Conservation (phyloP, 2,113 vertebrate genomes). For the Enhydra lutris region DNA sequence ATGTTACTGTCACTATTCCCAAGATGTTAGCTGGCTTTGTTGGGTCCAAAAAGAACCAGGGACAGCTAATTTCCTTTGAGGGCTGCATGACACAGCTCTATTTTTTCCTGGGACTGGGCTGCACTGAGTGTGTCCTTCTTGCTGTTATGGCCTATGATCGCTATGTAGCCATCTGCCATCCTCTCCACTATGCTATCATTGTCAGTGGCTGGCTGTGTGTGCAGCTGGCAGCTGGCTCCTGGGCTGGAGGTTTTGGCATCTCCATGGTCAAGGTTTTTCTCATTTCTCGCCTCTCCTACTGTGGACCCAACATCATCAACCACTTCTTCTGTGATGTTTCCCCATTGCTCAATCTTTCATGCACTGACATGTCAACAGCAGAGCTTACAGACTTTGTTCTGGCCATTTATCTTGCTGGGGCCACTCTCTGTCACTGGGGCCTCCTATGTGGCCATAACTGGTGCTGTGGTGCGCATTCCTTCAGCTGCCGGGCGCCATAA, state of each 20-base stretch:
- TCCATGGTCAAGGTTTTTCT: constrained; percentile 71
- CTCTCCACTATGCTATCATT: constrained; percentile 66
- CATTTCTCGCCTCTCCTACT: constrained; percentile 72
- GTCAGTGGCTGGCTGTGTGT: constrained; percentile 54
- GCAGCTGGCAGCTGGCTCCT: constrained; percentile 62
- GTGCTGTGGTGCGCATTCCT: constrained; percentile 63
- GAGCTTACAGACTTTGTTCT: constrained; percentile 72
- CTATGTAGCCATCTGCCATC: constrained; percentile 72
- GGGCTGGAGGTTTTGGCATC: constrained; percentile 72
- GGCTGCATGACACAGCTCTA: constrained; percentile 78
- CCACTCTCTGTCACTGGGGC: constrained; percentile 67
- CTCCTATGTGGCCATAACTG: constrained; percentile 69
- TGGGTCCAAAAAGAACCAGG: neutral
- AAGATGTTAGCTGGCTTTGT: constrained; percentile 77
- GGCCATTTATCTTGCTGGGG: constrained; percentile 70
- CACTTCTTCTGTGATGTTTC: constrained; percentile 77
- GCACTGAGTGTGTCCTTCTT: constrained; percentile 75
- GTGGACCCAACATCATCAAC: constrained; percentile 73
- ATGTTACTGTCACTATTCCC: constrained; percentile 74
- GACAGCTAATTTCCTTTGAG: constrained; percentile 74
- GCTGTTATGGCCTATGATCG: constrained; percentile 72
- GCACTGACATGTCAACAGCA: constrained; percentile 69
- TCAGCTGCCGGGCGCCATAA: constrained; percentile 65
- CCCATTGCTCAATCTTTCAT: constrained; percentile 72
- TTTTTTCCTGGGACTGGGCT: constrained; percentile 75